A percentile compares a stretch with the other conserved stretches of the same genome.
Evolutionary conservation across 2,888 invertebrate species (phyloP).

Genomic region (Euclidia mi): DNA sequence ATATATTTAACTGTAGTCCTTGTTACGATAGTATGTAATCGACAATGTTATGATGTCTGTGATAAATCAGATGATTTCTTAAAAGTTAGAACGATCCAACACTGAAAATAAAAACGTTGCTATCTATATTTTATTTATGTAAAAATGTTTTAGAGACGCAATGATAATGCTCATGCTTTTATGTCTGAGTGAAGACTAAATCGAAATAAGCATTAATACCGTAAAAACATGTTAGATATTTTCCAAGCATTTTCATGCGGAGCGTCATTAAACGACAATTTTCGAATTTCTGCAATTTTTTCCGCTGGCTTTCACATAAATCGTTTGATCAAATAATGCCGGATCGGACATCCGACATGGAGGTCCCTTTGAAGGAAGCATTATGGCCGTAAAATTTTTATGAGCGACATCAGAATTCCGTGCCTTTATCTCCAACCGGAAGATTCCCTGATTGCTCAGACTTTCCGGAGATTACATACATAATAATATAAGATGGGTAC

Average conservation of each 20-base stretch:
- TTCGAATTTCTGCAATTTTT: neutral
- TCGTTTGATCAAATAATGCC: constrained; percentile 25
- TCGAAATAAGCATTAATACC: neutral
- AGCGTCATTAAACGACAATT: neutral
- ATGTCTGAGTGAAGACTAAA: neutral
- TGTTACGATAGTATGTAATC: too few relatives aligned
- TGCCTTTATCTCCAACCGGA: neutral
- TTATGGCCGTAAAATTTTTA: constrained; percentile 25
- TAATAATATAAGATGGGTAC: too few relatives aligned
- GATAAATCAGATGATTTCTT: too few relatives aligned
- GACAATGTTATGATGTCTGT: too few relatives aligned
- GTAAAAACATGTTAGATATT: neutral
- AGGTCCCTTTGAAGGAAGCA: constrained; percentile 13
- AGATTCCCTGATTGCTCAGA: constrained; percentile 3
- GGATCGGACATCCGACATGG: constrained; percentile 17
- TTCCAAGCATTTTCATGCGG: neutral
- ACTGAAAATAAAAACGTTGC: too few relatives aligned
- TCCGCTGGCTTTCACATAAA: constrained; percentile 16
- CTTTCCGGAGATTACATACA: neutral
- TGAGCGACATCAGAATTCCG: constrained; percentile 1
- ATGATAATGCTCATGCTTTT: neutral
- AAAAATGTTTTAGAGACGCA: too few relatives aligned
- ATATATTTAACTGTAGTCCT: too few relatives aligned
- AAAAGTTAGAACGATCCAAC: too few relatives aligned
- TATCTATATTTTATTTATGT: too few relatives aligned